Base-by-base conservation (phyloP, 1,140 invertebrate genomes). In the Drosophila jambulina region DNA sequence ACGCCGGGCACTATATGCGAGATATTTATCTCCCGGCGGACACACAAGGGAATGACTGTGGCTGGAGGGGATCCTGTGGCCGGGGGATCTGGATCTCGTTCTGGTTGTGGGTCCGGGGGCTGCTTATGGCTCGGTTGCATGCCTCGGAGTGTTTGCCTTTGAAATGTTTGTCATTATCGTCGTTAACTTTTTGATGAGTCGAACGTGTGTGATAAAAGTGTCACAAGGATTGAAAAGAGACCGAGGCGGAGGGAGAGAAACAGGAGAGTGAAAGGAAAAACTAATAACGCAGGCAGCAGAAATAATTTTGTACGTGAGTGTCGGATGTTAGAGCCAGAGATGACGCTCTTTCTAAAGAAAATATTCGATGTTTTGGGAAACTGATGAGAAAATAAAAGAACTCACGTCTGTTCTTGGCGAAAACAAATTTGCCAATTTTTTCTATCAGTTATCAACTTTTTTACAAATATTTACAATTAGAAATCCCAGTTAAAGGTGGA, bases 111-210 rank as follows among this genome's bases (percentile, higher is more conserved):
- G 58, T 67, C 25, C 23, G 36, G 65, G 54, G 53, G 36, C 54
- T 58, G 53, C 40, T 78, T 68, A 78, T 56, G 62, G 43, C 53
- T 38, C 34, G 53, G 68, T 75, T 75, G 69, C 56, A 57, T 80
- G 62, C 63, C 78, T 53, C 43, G 45, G 60, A 77, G 84, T 88
- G 84, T 87, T 88, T 87, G 80, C 85, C 70, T 87, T 90, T 87
- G 72, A 90, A 90, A 90, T 90, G 81, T 91, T 90, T 90, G 85
- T 90, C 85, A 91, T 90, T 90, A 90, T 87, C 82, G 57, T 82
- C 85, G 85, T 90, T 90, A 90, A 90, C 85, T 90, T 90, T 91
- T 79, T 90, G 85, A 91, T 90, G 85, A 90, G 86, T 65, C 85
- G 85, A 91, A 90, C 85, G 85, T 90, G 85, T 82, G 85, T 90